phyloP scores from a whole-genome alignment of 2,797 vertebrate genomes.

The Gobionotothen gibberifrons region DNA sequence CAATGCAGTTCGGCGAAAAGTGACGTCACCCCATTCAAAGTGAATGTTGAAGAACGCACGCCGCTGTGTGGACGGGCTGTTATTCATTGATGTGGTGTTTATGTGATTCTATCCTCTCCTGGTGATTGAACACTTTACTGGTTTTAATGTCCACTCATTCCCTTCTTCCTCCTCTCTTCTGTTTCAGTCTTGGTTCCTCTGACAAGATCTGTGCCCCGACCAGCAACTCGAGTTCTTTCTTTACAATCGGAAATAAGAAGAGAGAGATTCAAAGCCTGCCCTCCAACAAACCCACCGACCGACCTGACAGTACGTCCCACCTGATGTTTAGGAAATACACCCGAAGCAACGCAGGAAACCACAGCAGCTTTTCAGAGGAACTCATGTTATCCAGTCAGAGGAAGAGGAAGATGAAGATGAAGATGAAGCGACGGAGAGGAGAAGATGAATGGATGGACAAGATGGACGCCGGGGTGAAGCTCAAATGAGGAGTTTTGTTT shows the following conservation, averaged over 20 bases:
- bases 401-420: slow-evolving; percentile 65
- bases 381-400: slow-evolving; percentile 66
- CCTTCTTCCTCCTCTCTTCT: slow-evolving; percentile 41
- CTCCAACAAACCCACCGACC: slow-evolving; percentile 68
- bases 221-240: slow-evolving; percentile 84
- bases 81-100: background rate
- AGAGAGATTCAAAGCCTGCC: slow-evolving; percentile 70
- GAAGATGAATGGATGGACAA: slow-evolving; percentile 63
- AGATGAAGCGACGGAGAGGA: slow-evolving; percentile 46
- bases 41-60: no score
- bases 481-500: slow-evolving; percentile 47
- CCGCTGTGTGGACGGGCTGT: no score
- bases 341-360: slow-evolving; percentile 67
- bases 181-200: slow-evolving; percentile 97
- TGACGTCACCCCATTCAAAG: no score
- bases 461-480: slow-evolving; percentile 61
- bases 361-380: slow-evolving; percentile 73
- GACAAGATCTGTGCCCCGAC: slow-evolving; percentile 89
- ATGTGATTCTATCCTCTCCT: background rate
- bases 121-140: background rate
- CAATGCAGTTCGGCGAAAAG: no score
- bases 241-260: slow-evolving; percentile 82
- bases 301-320: slow-evolving; percentile 67
- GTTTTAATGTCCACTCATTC: slow-evolving; percentile 22
- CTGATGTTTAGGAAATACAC: slow-evolving; percentile 57